Base-by-base conservation (phyloP, 2,797 vertebrate genomes). In the Tokudaia muenninki region DNA sequence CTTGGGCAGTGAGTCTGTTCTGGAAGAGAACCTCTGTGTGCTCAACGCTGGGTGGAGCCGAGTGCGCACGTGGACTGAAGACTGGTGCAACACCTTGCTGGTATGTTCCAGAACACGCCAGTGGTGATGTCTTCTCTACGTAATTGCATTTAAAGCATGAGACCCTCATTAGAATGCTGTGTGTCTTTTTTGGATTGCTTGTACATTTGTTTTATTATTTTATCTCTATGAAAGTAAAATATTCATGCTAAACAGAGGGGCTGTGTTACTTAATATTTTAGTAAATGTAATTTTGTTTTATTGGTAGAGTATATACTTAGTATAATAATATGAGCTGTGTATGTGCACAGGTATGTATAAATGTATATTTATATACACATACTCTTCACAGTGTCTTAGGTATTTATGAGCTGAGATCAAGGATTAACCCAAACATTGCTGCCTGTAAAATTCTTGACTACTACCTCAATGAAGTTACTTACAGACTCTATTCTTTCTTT, bases 31-130 rank as follows among this genome's bases (percentile, higher is more conserved):
- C 88, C 98, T 99, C 8, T 99, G 99, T 57, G 97, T 99, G 41
- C 99, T 99, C 7, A 99, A 99, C 2, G 99, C 99, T 52, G 98
- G 99, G 72, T 99, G 99, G 99, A 99, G 98, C 87, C 98, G 99
- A 1, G 99, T 99, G 17, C 99, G 98, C 67, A 99, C 99, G 24
- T 99, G 99, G 99, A 99, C 99, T 0, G 99, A 99, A 97, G 99
- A 99, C 96, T 99, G 99, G 99, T 99, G 99, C 50, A 99, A 98
- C 17, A 99, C 99, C 4, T 98, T 99, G 82, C 98, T 99, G 99
- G 99, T 99, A 98, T 93, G 99, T 97, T 78, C 0, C 0, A 0
- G 47, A 63, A 82, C 57, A n/a, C 47, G 44, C 10, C 19, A 13
- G 2, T n/a, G 7, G 13, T 10, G 50, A n/a, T 0, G 3, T 12